Evolutionary conservation across 1,140 invertebrate species (phyloP).

Genomic region (Alviniconcha marisindica): DNA sequence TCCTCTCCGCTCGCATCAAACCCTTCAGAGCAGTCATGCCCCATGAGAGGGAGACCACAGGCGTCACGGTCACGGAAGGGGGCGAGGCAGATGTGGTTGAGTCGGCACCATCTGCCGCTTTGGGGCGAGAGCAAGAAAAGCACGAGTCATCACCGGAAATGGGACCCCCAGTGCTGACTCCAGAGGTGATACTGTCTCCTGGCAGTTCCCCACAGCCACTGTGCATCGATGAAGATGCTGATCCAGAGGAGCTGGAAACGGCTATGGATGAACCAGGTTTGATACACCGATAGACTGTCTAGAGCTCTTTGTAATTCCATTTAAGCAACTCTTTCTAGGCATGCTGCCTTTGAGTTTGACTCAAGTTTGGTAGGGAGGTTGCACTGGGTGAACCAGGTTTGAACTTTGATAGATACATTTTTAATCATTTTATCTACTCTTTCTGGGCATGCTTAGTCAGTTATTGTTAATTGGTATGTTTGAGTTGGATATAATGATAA

Average conservation of each 20-base stretch:
- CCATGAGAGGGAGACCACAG: not conserved
- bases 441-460: no score
- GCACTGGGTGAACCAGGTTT: no score
- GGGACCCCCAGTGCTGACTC: slow-evolving; percentile 7
- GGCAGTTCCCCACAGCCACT: slow-evolving; percentile 18
- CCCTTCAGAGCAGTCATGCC: slow-evolving; percentile 22
- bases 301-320: no score
- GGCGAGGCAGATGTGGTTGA: not conserved
- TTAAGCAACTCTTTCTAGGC: no score
- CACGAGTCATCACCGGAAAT: not conserved
- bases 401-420: no score
- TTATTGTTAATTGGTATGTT: no score
- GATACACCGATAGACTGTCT: no score
- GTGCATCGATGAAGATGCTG: slow-evolving; percentile 31
- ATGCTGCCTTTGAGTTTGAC: no score
- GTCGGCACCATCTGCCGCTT: not conserved
- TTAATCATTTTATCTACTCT: no score
- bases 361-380: no score
- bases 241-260: not conserved
- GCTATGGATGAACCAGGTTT: no score
- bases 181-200: slow-evolving; percentile 19
- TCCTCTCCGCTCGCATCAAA: slow-evolving; percentile 33
- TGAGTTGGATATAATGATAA: no score
- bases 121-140: not conserved
- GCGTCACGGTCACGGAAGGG: not conserved